These are phyloP conservation scores for Myioborus melanocephalus DNA, from an alignment of 2,797 vertebrate genomes.

Conservation along the genomic window DNA sequence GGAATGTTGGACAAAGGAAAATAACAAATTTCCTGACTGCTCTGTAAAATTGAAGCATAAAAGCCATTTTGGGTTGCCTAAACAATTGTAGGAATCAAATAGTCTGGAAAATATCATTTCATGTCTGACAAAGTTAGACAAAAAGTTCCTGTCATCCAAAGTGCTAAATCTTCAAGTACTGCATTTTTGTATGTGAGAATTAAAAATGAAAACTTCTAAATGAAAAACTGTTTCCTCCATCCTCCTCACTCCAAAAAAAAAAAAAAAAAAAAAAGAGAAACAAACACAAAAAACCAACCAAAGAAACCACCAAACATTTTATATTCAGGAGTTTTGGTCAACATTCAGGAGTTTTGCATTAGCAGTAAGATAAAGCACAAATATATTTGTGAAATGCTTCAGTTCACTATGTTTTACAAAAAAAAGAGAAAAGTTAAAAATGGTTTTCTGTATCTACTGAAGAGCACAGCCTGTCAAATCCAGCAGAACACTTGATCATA, in stretches of 20 bases:
- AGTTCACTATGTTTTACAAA: not conserved
- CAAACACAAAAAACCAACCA: too few species aligned
- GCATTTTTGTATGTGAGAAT: not conserved
- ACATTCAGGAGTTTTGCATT: not conserved
- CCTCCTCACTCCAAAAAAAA: too few species aligned
- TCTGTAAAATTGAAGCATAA: not conserved
- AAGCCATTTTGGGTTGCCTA: constrained; percentile 6
- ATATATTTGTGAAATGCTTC: not conserved
- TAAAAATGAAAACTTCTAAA: not conserved
- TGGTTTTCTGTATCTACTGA: not conserved
- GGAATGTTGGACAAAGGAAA: not conserved
- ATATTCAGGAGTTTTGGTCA: not conserved
- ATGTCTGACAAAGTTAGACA: not conserved
- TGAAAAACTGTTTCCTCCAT: not conserved
- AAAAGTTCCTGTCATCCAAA: not conserved
- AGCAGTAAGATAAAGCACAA: not conserved
- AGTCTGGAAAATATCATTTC: constrained; percentile 32
- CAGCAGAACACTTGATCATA: not conserved
- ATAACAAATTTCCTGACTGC: not conserved
- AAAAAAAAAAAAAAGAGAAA: too few species aligned
- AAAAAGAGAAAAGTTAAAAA: not conserved
- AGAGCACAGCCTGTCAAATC: not conserved
- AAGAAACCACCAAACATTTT: not conserved
- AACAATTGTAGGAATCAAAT: constrained; percentile 31
- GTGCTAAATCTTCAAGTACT: not conserved